Conservation (phyloP, 2,888 invertebrate species). For the Orchesellides sinensis region DNA sequence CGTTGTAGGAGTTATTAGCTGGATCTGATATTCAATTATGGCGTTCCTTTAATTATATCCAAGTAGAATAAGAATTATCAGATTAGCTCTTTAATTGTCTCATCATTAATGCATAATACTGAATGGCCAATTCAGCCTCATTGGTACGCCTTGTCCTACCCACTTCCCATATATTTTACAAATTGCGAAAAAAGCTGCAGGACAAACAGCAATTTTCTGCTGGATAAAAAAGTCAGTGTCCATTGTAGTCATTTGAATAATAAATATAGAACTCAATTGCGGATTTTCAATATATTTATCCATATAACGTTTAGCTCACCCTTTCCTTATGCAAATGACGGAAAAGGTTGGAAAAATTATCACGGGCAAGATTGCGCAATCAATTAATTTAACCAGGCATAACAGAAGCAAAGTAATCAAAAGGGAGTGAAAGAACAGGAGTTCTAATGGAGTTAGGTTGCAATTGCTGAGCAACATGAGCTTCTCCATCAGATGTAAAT, state of each 20-base stretch:
- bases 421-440: conserved; percentile 24
- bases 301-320: too few relatives aligned
- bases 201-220: too few relatives aligned
- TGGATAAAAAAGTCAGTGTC: too few relatives aligned
- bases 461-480: conserved; percentile 52
- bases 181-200: conserved; percentile 42
- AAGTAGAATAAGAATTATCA: conserved; percentile 37
- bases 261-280: conserved; percentile 37
- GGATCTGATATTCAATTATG: conserved; percentile 38
- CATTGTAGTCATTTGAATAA: too few relatives aligned
- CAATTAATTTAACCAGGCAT: conserved; percentile 55
- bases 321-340: too few relatives aligned
- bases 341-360: conserved; percentile 36
- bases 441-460: too few relatives aligned
- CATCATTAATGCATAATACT: conserved; percentile 59
- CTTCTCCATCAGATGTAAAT: conserved; percentile 54
- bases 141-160: conserved; percentile 47
- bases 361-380: conserved; percentile 57
- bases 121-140: conserved; percentile 44
- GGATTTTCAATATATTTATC: too few relatives aligned
- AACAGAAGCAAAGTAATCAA: conserved; percentile 23
- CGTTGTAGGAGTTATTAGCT: too few relatives aligned
- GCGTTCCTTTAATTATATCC: conserved; percentile 39
- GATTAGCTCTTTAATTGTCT: conserved; percentile 59
- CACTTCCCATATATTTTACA: conserved; percentile 48